These are phyloP conservation scores for Erethizon dorsatum DNA, from an alignment of 2,797 vertebrate species.

Conservation along the genomic window DNA sequence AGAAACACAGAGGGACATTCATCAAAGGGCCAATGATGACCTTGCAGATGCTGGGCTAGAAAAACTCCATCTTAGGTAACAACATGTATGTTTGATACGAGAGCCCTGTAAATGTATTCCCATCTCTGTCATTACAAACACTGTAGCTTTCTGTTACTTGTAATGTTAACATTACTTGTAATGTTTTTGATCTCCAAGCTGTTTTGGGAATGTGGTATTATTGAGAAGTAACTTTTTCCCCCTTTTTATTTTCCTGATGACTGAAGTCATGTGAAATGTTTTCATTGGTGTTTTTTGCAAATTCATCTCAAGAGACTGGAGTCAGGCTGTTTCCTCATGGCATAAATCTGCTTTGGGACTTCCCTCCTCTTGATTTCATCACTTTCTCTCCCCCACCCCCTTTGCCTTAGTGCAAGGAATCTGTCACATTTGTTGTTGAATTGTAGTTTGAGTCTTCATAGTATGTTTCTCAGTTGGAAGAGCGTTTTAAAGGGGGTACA, in stretches of 20 bases:
- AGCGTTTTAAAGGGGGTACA: background rate
- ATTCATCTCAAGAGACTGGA: constrained; percentile 69
- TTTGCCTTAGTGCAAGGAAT: constrained; percentile 36
- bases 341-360: constrained; percentile 56
- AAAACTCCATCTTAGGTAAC: constrained; percentile 98
- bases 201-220: constrained; percentile 26
- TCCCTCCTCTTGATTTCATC: constrained; percentile 41
- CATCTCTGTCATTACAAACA: constrained; percentile 73
- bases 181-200: constrained; percentile 25
- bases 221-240: constrained; percentile 37
- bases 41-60: constrained; percentile 98
- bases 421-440: constrained; percentile 44
- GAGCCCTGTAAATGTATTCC: constrained; percentile 72
- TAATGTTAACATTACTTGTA: background rate
- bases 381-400: rapidly evolving
- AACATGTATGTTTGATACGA: constrained; percentile 70
- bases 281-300: constrained; percentile 59
- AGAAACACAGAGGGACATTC: constrained; percentile 99
- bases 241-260: constrained; percentile 67
- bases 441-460: constrained; percentile 19
- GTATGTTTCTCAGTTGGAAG: constrained; percentile 50
- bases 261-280: constrained; percentile 68
- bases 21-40: constrained; percentile 99
- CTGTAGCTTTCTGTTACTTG: constrained; percentile 20
- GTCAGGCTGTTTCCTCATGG: constrained; percentile 60